Base-by-base conservation (phyloP, 2,888 invertebrate genomes). In the Volucella inanis region DNA sequence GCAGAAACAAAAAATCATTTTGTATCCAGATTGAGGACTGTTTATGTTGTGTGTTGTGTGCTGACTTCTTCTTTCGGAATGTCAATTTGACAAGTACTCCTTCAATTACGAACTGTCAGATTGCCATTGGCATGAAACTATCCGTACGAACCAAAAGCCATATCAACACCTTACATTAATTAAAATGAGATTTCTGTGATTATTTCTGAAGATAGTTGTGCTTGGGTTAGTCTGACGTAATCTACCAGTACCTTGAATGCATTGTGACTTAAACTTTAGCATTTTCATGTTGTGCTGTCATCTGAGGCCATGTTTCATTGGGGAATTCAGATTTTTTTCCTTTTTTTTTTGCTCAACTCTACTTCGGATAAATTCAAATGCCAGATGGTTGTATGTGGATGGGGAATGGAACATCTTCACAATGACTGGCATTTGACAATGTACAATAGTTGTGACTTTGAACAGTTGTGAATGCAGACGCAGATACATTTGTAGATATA, bases 71-170 rank as follows among this genome's bases (percentile, higher is more conserved):
- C 77, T 50, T 52, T 65, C 54, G 64, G 65, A 74, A 84, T 79
- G 84, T 75, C 84, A 84, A 80, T 84, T 84, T 75, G 74, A 74
- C 62, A 79, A 68, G 71, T 76, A 84, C 80, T 71, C 70, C 70
- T 71, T 80, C 80, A 79, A 75, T 79, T 70, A 84, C 65, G 39
- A 43, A 38, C 68, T 57, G 74, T 74, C 77, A 77, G 68, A 72
- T 78, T 78, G 68, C 67, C 54, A 62, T 65, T 31, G 65, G 38
- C 55, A 68, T 31, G 31, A 31, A 31, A 31, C 31, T 31, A 31
- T 31, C 31, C 31, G 31, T 31, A 31, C 31, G 31, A 31, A 31
- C 6, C 31, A 31, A 31, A 31, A 31, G 31, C 31, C 31, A 31
- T 31, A 31, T 3, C 31, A 31, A 31, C 31, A 31, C 31, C 31